Evolutionary conservation across 2,888 invertebrate species (phyloP).

Genomic region (Lissonota sp.): DNA sequence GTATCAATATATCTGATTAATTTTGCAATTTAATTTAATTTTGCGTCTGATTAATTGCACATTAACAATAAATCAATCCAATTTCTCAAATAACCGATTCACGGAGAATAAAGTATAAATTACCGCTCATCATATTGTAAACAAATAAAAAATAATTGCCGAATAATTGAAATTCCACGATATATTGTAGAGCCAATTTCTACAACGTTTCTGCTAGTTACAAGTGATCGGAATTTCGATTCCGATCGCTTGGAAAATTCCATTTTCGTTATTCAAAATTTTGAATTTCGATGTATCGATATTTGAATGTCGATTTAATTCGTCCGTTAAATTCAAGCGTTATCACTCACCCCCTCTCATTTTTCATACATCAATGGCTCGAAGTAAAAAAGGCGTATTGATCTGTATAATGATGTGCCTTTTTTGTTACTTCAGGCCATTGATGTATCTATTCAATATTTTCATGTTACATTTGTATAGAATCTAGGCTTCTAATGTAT

Average conservation of each 20-base stretch:
- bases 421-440: too few species aligned
- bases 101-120: too few species aligned
- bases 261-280: too few species aligned
- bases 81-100: too few species aligned
- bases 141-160: background rate
- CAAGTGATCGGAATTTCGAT: background rate
- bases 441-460: constrained; percentile 21
- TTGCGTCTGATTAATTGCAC: too few species aligned
- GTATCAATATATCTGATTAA: too few species aligned
- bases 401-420: too few species aligned
- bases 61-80: too few species aligned
- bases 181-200: background rate
- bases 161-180: background rate
- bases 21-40: too few species aligned
- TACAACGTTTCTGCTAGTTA: background rate
- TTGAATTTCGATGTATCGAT: too few species aligned
- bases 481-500: constrained; percentile 60
- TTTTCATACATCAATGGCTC: background rate
- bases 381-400: too few species aligned
- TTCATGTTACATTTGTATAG: constrained; percentile 54
- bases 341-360: constrained; percentile 15
- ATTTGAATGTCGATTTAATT: background rate
- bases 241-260: background rate
- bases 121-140: background rate
- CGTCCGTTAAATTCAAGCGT: constrained; percentile 11